Evolutionary conservation across 64 coral and sea anemone genomes (phyloP), one percentile per base, ranked within the genome.

Genomic region (Stichodactyla helianthus): DNA sequence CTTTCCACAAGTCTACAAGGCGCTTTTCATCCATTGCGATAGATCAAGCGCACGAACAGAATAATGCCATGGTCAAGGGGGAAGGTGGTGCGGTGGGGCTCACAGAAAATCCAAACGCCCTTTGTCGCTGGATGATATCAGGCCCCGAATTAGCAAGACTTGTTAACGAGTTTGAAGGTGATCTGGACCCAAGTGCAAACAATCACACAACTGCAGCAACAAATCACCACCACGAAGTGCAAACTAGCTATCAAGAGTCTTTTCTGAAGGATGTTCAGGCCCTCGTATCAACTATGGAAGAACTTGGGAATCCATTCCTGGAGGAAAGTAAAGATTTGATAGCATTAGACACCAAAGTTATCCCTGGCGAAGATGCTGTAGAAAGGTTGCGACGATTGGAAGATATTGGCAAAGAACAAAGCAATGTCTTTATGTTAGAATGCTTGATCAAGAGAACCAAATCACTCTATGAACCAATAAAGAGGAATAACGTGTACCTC

Each of bases 51-150:
- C 91, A 88, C 11, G 68, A 88, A 19, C 87, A 93, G 51, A 93
- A 93, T 77, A 93, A 93, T 88, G 60, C 87, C 13, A 83, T 88
- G 61, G 86, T 88, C 10, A 92, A 92, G 54, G 91, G 55, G 6
- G 86, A 93, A 17, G 92, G 87, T 26, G 87, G 92, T 8, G 92
- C 83, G 16, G 92, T 93, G 4, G 88, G 87, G 13, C 62, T 89
- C 55, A 89, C 92, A 60, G 92, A 93, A 52, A 89, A 89, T 68
- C 76, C 92, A 54, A 60, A 71, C 61, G 63, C 88, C 35, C 91
- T 92, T 56, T 65, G 86, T 10, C 13, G 86, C 79, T 88, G 86
- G 86, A 92, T 92, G 86, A 12, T 88, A 22, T 88, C 86, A 56
- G 91, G 91, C 9, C 91, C 85, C 25, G 91, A 88, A 62, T 64